Evolutionary conservation across 2,113 vertebrate genomes (phyloP).

Genomic region (Clarias gariepinus): DNA sequence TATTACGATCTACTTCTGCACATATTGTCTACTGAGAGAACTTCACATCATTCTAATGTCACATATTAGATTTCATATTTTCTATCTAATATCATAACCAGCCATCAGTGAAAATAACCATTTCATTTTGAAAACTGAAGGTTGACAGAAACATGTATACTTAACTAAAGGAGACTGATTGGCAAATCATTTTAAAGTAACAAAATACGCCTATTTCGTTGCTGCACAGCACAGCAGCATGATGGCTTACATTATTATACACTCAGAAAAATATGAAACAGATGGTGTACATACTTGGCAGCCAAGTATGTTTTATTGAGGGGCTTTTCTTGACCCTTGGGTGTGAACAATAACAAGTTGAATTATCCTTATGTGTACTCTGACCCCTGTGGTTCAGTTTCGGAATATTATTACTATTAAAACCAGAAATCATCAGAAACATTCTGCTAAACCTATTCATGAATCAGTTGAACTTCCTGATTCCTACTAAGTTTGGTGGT

Average conservation of each 20-base stretch:
- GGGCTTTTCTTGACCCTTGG: conserved; percentile 38
- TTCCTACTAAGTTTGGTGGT: not conserved
- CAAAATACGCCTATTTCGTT: not conserved
- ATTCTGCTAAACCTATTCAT: not conserved
- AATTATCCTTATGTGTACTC: conserved; percentile 9
- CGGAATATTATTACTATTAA: not conserved
- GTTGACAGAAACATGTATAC: not conserved
- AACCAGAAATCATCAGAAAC: not conserved
- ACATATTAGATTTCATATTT: not conserved
- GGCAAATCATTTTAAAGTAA: not conserved
- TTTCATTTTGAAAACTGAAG: not conserved
- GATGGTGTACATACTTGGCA: conserved; percentile 25
- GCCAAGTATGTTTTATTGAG: conserved; percentile 38
- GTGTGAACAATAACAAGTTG: conserved; percentile 40
- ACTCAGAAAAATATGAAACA: conserved; percentile 45
- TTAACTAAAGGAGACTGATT: not conserved
- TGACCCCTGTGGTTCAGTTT: conserved; percentile 15
- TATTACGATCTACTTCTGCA: not conserved
- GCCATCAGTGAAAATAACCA: not conserved
- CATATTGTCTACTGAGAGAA: not conserved
- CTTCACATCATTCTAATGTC: not conserved
- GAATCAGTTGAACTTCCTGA: not conserved
- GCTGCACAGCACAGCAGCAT: not conserved
- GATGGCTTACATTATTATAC: conserved; percentile 31
- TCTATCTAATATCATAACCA: not conserved